Conservation (phyloP, 2,888 invertebrate genomes). For the Tipula confusa region DNA sequence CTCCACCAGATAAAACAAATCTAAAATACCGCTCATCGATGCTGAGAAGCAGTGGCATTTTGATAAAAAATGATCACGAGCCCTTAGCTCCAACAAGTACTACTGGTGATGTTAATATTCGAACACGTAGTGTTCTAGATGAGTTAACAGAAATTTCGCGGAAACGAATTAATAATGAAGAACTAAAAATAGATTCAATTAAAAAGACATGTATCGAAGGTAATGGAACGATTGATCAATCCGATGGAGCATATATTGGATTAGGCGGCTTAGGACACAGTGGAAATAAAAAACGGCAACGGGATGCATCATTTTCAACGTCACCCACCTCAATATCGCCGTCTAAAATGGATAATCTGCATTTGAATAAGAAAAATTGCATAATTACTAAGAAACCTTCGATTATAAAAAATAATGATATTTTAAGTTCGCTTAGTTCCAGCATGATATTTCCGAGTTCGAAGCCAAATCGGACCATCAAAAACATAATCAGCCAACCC, state of each 20-base stretch:
- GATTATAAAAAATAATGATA: conserved; percentile 43
- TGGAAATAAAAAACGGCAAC: conserved; percentile 33
- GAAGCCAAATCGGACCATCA: background rate
- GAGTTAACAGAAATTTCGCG: conserved; percentile 56
- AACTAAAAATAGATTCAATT: conserved; percentile 36
- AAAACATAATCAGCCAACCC: background rate
- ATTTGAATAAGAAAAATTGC: conserved; percentile 34
- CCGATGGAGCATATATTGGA: background rate
- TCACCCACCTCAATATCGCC: conserved; percentile 38
- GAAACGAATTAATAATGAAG: conserved; percentile 54
- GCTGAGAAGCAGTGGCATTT: background rate
- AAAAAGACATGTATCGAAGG: background rate
- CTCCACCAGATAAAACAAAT: conserved; percentile 43
- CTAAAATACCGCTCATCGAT: background rate
- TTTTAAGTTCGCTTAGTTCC: conserved; percentile 47
- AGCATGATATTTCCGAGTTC: conserved; percentile 37
- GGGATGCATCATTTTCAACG: conserved; percentile 34
- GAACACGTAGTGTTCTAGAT: conserved; percentile 52
- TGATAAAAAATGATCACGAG: background rate
- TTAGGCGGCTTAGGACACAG: background rate
- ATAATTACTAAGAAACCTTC: background rate
- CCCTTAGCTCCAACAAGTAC: background rate
- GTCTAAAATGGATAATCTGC: conserved; percentile 39
- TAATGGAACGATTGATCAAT: background rate
- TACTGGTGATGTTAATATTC: background rate